Evolutionary conservation across 1,140 invertebrate genomes (phyloP), one percentile per base, ranked within the genome.

Genomic region (Hycleus phaleratus): DNA sequence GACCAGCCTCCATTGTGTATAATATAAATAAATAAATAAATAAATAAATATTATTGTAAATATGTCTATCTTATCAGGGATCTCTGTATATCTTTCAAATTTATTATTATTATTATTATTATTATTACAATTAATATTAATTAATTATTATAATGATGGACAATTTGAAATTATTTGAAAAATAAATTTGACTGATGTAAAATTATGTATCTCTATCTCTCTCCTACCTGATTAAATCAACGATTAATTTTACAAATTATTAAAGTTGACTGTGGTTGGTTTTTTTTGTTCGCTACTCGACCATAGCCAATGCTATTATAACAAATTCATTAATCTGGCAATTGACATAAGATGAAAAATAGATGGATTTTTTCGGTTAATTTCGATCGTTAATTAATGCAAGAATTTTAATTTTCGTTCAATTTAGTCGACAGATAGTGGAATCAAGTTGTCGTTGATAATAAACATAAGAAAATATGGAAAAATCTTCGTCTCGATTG

Each of bases 111-210:
- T 32, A 32, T 32, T 32, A 32, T 32, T 8, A 42, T 42, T 42
- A 11, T 18, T 18, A 18, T 18, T 18, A 2, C 18, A 18, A 18
- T 18, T 18, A 42, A 42, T 9, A 32, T 8, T 42, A 11, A 42
- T 42, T 42, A 11, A 42, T 42, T 8, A 42, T n/a, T 42, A 42
- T 42, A 4, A 42, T 32, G 32, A 32, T 32, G 32, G 32, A 32
- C 32, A 32, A 62, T 51, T 63, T 63, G 59, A 63, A 65, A 58
- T 61, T 60, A 64, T 62, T 58, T 62, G 56, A 46, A 52, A 59
- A 65, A 65, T 67, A 67, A 68, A 70, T 63, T 62, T 67, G 67
- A 68, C 67, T 68, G 67, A 68, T 65, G 56, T 42, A 42, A n/a
- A 25, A 2, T 26, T 48, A 8, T 25, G 25, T 48, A 25, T 38